A percentile compares a stretch with the other conserved stretches of the same genome.
Evolutionary conservation across 1,140 invertebrate genomes (phyloP).

Genomic region (Papilio xuthus): DNA sequence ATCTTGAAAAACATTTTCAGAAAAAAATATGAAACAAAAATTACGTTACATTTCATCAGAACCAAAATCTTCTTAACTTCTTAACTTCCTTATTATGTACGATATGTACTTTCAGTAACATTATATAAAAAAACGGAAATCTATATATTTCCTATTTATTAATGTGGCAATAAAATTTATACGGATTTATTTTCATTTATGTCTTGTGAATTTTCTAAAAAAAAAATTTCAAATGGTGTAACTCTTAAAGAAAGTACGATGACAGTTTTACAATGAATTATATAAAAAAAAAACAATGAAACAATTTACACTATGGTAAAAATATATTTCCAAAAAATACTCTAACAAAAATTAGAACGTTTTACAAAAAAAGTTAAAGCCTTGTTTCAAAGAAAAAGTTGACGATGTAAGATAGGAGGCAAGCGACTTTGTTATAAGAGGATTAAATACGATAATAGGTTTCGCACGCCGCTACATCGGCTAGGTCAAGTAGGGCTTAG

Average conservation of each 20-base stretch:
- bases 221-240: too few species aligned
- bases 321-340: too few species aligned
- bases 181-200: neutral
- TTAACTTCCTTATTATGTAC: neutral
- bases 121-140: neutral
- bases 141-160: neutral
- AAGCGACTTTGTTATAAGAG: constrained; percentile 40
- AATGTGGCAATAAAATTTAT: neutral
- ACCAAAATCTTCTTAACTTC: constrained; percentile 13
- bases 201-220: too few species aligned
- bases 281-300: too few species aligned
- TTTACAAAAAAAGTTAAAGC: neutral
- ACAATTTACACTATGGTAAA: too few species aligned
- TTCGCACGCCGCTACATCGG: constrained; percentile 37
- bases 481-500: constrained; percentile 45
- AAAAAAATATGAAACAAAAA: neutral
- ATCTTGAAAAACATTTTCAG: neutral
- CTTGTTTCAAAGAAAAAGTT: constrained; percentile 37
- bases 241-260: too few species aligned
- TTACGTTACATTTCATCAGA: neutral
- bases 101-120: neutral
- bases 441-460: constrained; percentile 48
- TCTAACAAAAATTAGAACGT: neutral
- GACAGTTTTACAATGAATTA: too few species aligned
- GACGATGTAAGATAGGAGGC: constrained; percentile 7